Conservation (phyloP, 2,113 vertebrate species). For the Labeo rohita region DNA sequence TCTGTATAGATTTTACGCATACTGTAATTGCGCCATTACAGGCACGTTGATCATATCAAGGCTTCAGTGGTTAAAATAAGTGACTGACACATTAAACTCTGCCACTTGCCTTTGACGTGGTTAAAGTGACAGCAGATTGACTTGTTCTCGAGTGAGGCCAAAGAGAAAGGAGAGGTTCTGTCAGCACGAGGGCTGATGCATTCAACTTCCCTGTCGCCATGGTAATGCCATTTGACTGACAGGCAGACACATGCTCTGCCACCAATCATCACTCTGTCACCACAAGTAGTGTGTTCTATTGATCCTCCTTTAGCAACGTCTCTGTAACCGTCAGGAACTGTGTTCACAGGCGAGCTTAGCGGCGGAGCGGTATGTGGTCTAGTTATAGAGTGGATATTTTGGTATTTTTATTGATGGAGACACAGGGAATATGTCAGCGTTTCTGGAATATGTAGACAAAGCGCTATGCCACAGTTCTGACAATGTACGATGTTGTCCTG, state of each 20-base stretch:
- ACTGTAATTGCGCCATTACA: neutral
- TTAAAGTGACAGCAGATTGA: constrained; percentile 29
- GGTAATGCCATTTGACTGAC: constrained; percentile 70
- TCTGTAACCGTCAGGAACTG: constrained; percentile 21
- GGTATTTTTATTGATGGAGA: constrained; percentile 2
- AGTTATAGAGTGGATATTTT: constrained; percentile 7
- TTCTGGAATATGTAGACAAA: neutral
- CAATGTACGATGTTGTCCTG: neutral
- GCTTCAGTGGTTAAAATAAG: constrained; percentile 34
- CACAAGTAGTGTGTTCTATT: constrained; percentile 24
- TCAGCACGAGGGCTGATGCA: constrained; percentile 60
- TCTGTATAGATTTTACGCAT: neutral
- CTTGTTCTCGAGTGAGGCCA: constrained; percentile 23
- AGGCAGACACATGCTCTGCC: constrained; percentile 64
- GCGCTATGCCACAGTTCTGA: neutral
- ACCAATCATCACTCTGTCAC: constrained; percentile 62
- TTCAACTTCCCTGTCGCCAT: constrained; percentile 59
- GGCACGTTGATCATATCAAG: neutral
- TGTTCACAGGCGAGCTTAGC: constrained; percentile 17
- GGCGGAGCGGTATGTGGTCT: neutral
- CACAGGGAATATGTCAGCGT: neutral
- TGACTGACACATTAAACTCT: constrained; percentile 37
- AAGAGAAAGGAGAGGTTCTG: constrained; percentile 28
- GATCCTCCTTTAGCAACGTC: constrained; percentile 38
- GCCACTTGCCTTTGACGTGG: constrained; percentile 26